phyloP scores from a whole-genome alignment of 2,797 vertebrate genomes.

The Pseudomugil gertrudae region DNA sequence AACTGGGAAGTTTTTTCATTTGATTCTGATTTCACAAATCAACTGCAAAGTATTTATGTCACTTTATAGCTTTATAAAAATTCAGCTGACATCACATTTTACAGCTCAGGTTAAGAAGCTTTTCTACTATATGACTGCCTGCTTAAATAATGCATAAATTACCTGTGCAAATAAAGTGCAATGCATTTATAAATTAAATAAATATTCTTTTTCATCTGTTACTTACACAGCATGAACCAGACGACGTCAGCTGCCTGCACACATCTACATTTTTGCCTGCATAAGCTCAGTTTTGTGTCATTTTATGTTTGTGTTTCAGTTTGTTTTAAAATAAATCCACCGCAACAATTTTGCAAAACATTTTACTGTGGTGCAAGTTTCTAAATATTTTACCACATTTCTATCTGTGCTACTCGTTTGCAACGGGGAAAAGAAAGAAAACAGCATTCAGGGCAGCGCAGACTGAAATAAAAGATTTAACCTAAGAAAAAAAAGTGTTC shows the following conservation, averaged over 20 bases:
- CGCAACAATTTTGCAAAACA: conserved; percentile 9
- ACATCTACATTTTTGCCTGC: background rate
- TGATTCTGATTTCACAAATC: conserved; percentile 11
- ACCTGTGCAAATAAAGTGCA: background rate
- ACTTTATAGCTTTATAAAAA: conserved; percentile 22
- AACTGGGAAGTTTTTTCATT: background rate
- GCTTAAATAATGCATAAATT: background rate
- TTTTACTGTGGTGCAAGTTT: conserved; percentile 3
- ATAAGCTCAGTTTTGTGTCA: background rate
- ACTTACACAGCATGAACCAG: background rate
- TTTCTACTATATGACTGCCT: background rate
- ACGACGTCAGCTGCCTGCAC: background rate
- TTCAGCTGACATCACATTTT: background rate
- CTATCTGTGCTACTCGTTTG: background rate
- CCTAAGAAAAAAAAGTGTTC: background rate
- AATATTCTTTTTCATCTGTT: background rate
- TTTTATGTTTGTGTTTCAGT: background rate
- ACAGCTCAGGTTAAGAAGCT: background rate
- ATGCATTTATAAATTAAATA: background rate
- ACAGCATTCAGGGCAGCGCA: background rate
- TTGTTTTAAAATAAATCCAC: background rate
- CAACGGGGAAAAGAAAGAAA: conserved; percentile 3
- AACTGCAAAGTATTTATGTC: conserved; percentile 13
- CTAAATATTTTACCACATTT: conserved; percentile 8
- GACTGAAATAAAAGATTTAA: background rate